phyloP scores from a whole-genome alignment of 2,888 invertebrate species.

The Philopedon plagiatum region DNA sequence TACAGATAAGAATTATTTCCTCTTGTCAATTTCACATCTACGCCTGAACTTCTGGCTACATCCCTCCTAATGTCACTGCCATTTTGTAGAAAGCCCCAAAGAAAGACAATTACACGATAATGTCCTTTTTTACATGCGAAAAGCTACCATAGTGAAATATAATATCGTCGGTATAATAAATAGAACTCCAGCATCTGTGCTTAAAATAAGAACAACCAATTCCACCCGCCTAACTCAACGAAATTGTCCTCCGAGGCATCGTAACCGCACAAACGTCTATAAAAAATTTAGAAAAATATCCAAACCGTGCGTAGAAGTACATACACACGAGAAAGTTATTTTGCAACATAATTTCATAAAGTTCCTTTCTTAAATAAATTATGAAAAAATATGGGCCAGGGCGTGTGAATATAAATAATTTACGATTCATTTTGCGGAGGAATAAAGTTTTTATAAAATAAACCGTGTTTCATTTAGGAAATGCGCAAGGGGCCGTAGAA shows the following conservation, averaged over 20 bases:
- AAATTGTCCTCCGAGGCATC: constrained; percentile 44
- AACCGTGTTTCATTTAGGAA: neutral
- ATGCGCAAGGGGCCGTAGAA: neutral
- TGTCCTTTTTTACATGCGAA: constrained; percentile 2
- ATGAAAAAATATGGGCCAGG: constrained; percentile 14
- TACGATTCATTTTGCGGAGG: constrained; percentile 9
- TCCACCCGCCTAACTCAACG: constrained; percentile 37
- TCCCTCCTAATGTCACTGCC: too few species aligned
- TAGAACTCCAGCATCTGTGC: constrained; percentile 41
- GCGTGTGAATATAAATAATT: constrained; percentile 20
- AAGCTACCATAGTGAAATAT: constrained; percentile 2
- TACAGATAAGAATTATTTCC: too few species aligned
- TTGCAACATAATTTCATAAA: constrained; percentile 41
- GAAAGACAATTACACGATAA: too few species aligned
- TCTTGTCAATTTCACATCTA: too few species aligned
- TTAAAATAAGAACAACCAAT: constrained; percentile 42
- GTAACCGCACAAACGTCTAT: constrained; percentile 36
- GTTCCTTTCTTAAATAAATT: constrained; percentile 23
- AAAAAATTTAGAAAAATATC: constrained; percentile 34
- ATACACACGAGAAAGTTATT: constrained; percentile 37
- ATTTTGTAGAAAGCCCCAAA: too few species aligned
- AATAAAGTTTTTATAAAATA: constrained; percentile 12
- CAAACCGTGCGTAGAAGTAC: constrained; percentile 26
- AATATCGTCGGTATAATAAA: constrained; percentile 25
- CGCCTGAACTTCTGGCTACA: too few species aligned